phyloP scores from a whole-genome alignment of 2,113 vertebrate species.

The Malurus alboscapulatus region DNA sequence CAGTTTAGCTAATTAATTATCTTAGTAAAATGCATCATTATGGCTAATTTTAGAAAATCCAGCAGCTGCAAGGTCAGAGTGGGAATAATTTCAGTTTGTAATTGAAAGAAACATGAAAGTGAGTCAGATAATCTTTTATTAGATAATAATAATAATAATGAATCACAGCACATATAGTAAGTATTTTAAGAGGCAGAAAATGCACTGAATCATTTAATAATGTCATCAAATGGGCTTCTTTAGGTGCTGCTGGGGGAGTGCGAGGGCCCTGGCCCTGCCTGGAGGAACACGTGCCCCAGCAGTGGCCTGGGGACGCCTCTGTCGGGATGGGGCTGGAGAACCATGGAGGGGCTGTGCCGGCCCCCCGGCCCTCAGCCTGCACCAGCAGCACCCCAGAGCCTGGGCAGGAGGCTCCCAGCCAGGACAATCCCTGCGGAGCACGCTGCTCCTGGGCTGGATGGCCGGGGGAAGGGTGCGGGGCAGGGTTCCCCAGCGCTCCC shows the following conservation, averaged over 20 bases:
- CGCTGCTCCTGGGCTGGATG: neutral
- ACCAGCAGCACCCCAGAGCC: neutral
- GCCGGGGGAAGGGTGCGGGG: no score
- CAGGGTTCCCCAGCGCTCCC: neutral
- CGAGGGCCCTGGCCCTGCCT: neutral
- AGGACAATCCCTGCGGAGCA: neutral
- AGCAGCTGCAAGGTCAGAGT: conserved; percentile 71
- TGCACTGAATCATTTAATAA: conserved; percentile 10
- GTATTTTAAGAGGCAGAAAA: conserved; percentile 48
- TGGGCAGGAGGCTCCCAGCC: neutral
- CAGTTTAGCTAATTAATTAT: conserved; percentile 73
- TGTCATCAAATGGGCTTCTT: neutral
- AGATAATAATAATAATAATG: conserved; percentile 62
- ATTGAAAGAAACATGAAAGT: conserved; percentile 65
- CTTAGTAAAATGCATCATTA: conserved; percentile 69
- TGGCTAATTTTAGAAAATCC: conserved; percentile 70
- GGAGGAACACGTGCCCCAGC: accelerated
- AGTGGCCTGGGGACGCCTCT: neutral
- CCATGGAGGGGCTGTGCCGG: neutral
- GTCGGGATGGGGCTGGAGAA: accelerated
- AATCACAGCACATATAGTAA: conserved; percentile 13
- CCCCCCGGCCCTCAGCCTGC: neutral
- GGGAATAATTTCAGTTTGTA: conserved; percentile 64
- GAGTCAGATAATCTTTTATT: conserved; percentile 70
- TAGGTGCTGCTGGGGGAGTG: neutral